Evolutionary conservation across 2,888 invertebrate species (phyloP), one percentile per base, ranked within the genome.

Genomic region (Drosophila glabriapex): DNA sequence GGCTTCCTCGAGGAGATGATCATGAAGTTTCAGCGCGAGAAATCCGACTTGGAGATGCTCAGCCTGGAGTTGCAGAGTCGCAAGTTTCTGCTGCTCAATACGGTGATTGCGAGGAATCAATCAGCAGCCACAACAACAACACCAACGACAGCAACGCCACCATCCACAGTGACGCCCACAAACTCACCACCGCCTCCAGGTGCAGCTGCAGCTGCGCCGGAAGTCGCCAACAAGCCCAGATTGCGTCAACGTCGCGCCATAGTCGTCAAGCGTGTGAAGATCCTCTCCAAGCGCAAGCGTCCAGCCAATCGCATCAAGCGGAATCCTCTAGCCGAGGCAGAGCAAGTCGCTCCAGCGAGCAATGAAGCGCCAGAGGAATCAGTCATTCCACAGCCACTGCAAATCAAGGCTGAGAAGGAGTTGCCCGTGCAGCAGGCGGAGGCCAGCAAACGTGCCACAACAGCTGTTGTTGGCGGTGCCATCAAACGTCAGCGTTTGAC

Each of bases 1-100:
- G 91, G 89, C 68, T 91, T 91, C 54, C 84, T 93, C n/a, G 93
- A 93, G 33, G 93, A 93, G 65, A 92, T 92, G 91, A 92, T 93
- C 25, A 76, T 92, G 29, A 93, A 93, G 66, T 74, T 93, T 33
- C 93, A 93, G 66, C 92, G 92, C 22, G 93, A 93, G 46, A 93
- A 92, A 78, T 91, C 92, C 71, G 91, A 92, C 46, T 79, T 92
- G 35, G 93, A 93, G 64, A 73, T 91, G 70, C 66, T 68, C n/a
- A 91, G 86, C 4, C 85, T 93, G 59, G 92, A 92, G 64, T 52
- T 93, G 58, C 93, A 93, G 78, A 92, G 88, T 74, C 92, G 91
- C 35, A 93, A 92, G 75, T 91, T 92, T 61, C 77, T 93, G 29
- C 67, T 93, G 0, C 73, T 93, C 1, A 93, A 92, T 28, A 82